These are phyloP conservation scores for Xiphophorus birchmanni DNA, from an alignment of 2,797 vertebrate genomes.

Conservation along the genomic window DNA sequence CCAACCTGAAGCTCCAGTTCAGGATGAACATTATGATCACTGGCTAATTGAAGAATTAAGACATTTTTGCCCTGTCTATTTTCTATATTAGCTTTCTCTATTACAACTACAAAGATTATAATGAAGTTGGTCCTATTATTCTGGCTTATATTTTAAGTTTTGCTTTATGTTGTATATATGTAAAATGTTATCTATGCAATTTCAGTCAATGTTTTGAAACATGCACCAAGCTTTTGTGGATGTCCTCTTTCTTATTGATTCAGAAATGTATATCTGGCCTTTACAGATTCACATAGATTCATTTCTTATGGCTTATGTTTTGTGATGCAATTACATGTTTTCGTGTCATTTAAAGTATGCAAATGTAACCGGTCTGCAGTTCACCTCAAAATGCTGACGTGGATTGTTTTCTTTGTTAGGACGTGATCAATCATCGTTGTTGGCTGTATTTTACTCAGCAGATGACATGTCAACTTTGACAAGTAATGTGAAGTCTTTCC, in stretches of 20 bases:
- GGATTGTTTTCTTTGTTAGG: not conserved
- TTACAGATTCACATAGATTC: not conserved
- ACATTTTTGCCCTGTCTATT: not conserved
- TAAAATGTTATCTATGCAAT: not conserved
- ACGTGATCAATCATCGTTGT: not conserved
- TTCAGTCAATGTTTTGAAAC: not conserved
- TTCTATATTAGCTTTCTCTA: not conserved
- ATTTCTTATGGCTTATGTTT: not conserved
- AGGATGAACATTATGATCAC: slow-evolving; percentile 7
- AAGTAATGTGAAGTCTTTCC: not conserved
- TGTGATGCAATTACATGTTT: not conserved
- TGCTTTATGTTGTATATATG: not conserved
- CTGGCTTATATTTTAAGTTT: not conserved
- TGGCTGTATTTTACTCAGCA: not conserved
- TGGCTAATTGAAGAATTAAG: not conserved
- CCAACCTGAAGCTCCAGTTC: slow-evolving; percentile 4
- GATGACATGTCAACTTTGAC: not conserved
- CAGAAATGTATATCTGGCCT: not conserved
- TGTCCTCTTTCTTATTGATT: not conserved
- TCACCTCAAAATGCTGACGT: not conserved
- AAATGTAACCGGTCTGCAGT: not conserved
- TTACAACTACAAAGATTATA: not conserved
- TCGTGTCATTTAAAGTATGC: not conserved
- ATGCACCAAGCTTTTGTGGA: not conserved
- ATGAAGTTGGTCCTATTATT: not conserved